Percentiles rank a stretch among this genome's conserved stretches.
phyloP scores from a whole-genome alignment of 2,888 invertebrate genomes.

The Archips xylosteana region DNA sequence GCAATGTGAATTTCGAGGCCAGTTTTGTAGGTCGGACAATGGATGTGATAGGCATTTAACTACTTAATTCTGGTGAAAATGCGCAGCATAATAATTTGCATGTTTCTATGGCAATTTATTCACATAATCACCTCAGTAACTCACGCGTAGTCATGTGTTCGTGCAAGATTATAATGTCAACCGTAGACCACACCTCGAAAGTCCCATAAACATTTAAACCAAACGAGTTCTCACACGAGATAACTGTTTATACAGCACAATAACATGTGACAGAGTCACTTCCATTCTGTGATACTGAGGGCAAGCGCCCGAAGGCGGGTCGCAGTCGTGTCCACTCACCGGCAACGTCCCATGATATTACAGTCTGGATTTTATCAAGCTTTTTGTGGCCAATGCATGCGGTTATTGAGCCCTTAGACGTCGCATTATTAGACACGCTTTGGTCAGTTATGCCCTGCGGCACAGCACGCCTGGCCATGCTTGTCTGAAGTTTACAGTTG shows the following conservation, averaged over 20 bases:
- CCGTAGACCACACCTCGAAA: slow-evolving; percentile 29
- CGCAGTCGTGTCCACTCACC: slow-evolving; percentile 57
- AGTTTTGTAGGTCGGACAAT: not conserved
- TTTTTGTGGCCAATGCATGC: slow-evolving; percentile 53
- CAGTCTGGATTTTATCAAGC: slow-evolving; percentile 61
- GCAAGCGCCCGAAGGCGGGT: slow-evolving; percentile 56
- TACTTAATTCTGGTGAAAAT: not conserved
- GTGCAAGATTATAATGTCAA: slow-evolving; percentile 19
- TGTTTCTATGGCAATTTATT: slow-evolving; percentile 14
- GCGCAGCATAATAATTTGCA: slow-evolving; percentile 8
- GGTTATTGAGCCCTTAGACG: slow-evolving; percentile 47
- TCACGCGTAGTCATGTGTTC: slow-evolving; percentile 18
- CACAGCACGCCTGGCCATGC: slow-evolving; percentile 26
- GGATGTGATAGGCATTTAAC: not conserved
- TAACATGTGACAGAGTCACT: slow-evolving; percentile 38
- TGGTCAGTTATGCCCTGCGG: slow-evolving; percentile 34
- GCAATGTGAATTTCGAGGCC: not conserved
- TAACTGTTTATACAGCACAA: slow-evolving; percentile 38
- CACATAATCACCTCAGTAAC: slow-evolving; percentile 16
- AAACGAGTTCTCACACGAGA: slow-evolving; percentile 37
- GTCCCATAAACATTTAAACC: slow-evolving; percentile 7
- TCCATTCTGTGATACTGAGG: slow-evolving; percentile 57
- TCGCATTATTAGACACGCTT: slow-evolving; percentile 42
- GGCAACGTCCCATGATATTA: slow-evolving; percentile 53
- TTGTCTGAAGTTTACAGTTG: slow-evolving; percentile 26